These are phyloP conservation scores for Amiota minor DNA, from an alignment of 2,888 invertebrate species.

Conservation along the genomic window DNA sequence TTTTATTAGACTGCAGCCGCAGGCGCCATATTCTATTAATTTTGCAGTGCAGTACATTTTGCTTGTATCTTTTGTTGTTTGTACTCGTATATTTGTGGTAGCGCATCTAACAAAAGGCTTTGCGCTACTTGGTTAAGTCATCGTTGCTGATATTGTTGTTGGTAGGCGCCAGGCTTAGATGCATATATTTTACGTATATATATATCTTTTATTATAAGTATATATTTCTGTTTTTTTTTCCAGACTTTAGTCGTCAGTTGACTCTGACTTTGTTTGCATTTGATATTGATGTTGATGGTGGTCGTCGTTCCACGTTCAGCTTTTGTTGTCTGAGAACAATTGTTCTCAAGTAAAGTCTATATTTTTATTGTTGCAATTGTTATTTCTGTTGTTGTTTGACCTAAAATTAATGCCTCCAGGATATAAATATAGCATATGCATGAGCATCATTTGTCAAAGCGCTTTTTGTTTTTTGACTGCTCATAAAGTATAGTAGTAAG, in stretches of 20 bases:
- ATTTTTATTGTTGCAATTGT: constrained; percentile 18
- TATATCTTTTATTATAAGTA: too few species aligned
- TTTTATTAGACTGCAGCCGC: constrained; percentile 42
- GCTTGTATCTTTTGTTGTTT: constrained; percentile 22
- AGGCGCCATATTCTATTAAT: constrained; percentile 53
- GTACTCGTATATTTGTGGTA: constrained; percentile 26
- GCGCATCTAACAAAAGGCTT: constrained; percentile 27
- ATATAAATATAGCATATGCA: constrained; percentile 35
- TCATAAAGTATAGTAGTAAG: constrained; percentile 3
- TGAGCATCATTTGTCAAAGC: constrained; percentile 44
- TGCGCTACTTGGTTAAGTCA: constrained; percentile 2
- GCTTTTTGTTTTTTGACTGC: background rate
- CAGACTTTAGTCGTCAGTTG: background rate
- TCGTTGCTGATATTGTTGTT: constrained; percentile 45
- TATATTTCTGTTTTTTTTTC: background rate
- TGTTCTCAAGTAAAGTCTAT: constrained; percentile 8
- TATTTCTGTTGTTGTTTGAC: constrained; percentile 46
- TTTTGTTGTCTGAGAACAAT: constrained; percentile 21
- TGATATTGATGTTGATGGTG: background rate
- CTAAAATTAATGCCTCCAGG: constrained; percentile 47
- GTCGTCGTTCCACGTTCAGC: background rate
- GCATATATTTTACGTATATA: too few species aligned
- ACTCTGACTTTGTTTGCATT: too few species aligned
- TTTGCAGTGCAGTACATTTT: background rate
- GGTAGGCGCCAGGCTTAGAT: constrained; percentile 18